Evolutionary conservation across 2,113 vertebrate species (phyloP).

Genomic region (Ascaphus truei): DNA sequence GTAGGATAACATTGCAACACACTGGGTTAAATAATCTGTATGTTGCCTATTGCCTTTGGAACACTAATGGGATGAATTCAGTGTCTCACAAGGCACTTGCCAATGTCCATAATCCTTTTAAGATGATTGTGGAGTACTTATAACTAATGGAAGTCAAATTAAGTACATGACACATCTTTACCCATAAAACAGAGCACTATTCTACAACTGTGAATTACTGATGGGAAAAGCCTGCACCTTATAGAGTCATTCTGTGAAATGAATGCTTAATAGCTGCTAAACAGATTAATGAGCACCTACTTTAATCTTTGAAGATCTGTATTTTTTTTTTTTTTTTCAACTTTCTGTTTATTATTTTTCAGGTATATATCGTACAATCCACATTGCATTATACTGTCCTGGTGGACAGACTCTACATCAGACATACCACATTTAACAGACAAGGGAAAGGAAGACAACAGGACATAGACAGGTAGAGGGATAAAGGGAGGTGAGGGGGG

Average conservation of each 20-base stretch:
- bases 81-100: slow-evolving; percentile 27
- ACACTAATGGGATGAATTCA: slow-evolving; percentile 36
- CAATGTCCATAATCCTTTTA: slow-evolving; percentile 36
- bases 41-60: slow-evolving; percentile 14
- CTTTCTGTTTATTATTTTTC: no score
- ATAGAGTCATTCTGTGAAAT: slow-evolving; percentile 24
- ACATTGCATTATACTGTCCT: rapidly evolving
- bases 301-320: slow-evolving; percentile 36
- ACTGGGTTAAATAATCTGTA: slow-evolving; percentile 42
- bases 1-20: no score
- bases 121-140: slow-evolving; percentile 31
- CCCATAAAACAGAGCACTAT: slow-evolving; percentile 29
- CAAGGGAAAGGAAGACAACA: no score
- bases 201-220: slow-evolving; percentile 24
- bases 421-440: no score
- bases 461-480: no score
- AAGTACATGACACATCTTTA: slow-evolving; percentile 13
- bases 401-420: no score
- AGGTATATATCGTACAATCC: no score
- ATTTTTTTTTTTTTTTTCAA: no score
- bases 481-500: no score
- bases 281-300: slow-evolving; percentile 30
- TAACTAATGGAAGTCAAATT: slow-evolving; percentile 33
- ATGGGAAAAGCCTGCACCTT: slow-evolving; percentile 15
- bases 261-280: slow-evolving; percentile 32